A percentile compares a stretch with the other conserved stretches of the same genome.
phyloP scores from a whole-genome alignment of 2,113 vertebrate genomes.

The Semnornis frantzii region DNA sequence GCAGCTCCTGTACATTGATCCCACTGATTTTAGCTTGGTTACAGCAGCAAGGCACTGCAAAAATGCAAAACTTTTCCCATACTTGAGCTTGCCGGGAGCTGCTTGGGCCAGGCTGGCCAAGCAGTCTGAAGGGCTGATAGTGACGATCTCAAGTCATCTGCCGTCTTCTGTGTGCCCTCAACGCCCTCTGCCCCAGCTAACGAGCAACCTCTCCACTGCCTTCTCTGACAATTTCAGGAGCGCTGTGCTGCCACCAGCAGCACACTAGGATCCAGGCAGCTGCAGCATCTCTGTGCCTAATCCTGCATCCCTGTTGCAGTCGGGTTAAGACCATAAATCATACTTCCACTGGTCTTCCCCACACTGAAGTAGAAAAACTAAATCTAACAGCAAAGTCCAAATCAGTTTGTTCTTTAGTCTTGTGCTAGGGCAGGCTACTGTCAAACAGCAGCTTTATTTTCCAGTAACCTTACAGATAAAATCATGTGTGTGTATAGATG shows the following conservation, averaged over 20 bases:
- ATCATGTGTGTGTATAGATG: not conserved
- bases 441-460: not conserved
- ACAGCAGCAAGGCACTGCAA: not conserved
- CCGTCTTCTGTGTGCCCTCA: not conserved
- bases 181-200: no score
- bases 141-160: not conserved
- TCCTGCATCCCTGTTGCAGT: accelerated
- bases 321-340: accelerated
- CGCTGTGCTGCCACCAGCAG: accelerated
- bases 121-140: accelerated
- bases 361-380: not conserved
- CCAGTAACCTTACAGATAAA: not conserved
- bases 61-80: not conserved
- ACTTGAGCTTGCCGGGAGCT: not conserved
- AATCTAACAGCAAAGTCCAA: not conserved
- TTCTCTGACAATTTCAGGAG: not conserved
- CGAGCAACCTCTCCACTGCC: accelerated
- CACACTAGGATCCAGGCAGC: not conserved
- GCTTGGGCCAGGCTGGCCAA: not conserved
- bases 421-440: not conserved
- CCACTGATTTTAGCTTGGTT: accelerated
- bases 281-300: not conserved
- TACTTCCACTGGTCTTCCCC: accelerated
- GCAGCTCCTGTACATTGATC: not conserved
- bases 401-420: not conserved